Conservation (phyloP, 2,888 invertebrate genomes). For the Corbicula japonica region DNA sequence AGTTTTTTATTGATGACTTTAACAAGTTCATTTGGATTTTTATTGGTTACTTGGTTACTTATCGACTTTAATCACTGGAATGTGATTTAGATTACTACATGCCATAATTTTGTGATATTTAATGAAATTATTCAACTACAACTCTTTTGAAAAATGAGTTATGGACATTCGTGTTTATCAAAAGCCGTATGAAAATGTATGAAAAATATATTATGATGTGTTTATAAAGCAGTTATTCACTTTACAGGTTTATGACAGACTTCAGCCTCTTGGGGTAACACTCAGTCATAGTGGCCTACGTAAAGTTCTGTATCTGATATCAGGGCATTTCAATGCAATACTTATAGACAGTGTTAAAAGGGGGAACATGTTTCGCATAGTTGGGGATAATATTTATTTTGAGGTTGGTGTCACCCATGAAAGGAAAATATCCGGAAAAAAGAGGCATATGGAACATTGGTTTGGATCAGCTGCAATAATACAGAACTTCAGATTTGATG, state of each 20-base stretch:
- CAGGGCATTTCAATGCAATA: background rate
- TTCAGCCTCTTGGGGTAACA: background rate
- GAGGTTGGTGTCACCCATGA: slow-evolving; percentile 18
- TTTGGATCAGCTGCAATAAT: slow-evolving; percentile 33
- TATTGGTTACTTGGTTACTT: too few relatives aligned
- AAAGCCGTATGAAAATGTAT: too few relatives aligned
- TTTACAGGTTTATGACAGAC: slow-evolving; percentile 14
- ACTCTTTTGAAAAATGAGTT: too few relatives aligned
- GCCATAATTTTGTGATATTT: too few relatives aligned
- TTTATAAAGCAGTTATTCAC: too few relatives aligned
- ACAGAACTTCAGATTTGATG: slow-evolving; percentile 1
- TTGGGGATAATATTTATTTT: slow-evolving; percentile 33
- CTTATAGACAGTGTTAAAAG: background rate
- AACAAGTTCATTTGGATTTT: too few relatives aligned
- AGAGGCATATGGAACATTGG: slow-evolving; percentile 29
- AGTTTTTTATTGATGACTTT: too few relatives aligned
- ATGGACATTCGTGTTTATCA: too few relatives aligned
- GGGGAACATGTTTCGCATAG: slow-evolving; percentile 1
- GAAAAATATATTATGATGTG: too few relatives aligned
- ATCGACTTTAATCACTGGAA: too few relatives aligned
- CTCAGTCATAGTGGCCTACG: slow-evolving; percentile 9
- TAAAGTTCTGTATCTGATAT: background rate
- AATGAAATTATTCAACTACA: too few relatives aligned
- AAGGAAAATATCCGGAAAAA: background rate
- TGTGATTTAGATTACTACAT: too few relatives aligned